Base-by-base conservation (phyloP, 2,888 invertebrate genomes). In the Eutolmus rufibarbis region DNA sequence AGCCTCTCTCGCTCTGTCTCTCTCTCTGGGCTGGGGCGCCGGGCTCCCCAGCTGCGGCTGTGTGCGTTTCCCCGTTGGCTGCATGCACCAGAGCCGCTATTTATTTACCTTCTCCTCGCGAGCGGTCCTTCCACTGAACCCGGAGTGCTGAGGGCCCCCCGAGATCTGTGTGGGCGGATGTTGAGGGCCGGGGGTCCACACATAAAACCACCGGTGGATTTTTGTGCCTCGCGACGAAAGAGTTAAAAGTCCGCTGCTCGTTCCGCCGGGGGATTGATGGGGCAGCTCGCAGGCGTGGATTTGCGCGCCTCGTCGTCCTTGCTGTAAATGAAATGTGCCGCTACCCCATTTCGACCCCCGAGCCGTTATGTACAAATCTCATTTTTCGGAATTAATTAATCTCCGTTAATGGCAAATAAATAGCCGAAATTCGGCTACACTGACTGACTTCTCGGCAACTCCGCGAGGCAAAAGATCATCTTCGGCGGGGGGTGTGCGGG, bases 341-440 rank as follows among this genome's bases (percentile, higher is more conserved):
- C 23, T 82, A 81, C 57, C 85, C 74, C 40, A 77, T 76, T 82
- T 82, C n/a, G 16, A 34, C 23, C 74, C 19, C 51, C 74, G 31
- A 84, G 8, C 85, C 23, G 28, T 28, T 82, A 81, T 81, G 19
- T 57, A 87, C 74, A 84, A 82, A 87, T 87, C 87, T 84, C 77
- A 87, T 87, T 88, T 88, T 88, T 88, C 87, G 66, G 88, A 88
- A 88, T 88, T 88, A 88, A 88, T 88, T 88, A 88, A 88, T 88
- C 88, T 88, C 84, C 66, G 88, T 88, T 87, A 86, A 88, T 88
- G 88, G 88, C 81, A 88, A 88, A 88, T 88, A 87, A 88, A 88
- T 88, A 87, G 88, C 84, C 86, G 40, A 56, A 86, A 85, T 85
- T 85, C 85, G 74, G 85, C 85, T 43, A 85, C 85, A 85, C 85